Evolutionary conservation across 1,140 invertebrate species (phyloP), one percentile per base, ranked within the genome.

Genomic region (Leptinotarsa undecemlineata): DNA sequence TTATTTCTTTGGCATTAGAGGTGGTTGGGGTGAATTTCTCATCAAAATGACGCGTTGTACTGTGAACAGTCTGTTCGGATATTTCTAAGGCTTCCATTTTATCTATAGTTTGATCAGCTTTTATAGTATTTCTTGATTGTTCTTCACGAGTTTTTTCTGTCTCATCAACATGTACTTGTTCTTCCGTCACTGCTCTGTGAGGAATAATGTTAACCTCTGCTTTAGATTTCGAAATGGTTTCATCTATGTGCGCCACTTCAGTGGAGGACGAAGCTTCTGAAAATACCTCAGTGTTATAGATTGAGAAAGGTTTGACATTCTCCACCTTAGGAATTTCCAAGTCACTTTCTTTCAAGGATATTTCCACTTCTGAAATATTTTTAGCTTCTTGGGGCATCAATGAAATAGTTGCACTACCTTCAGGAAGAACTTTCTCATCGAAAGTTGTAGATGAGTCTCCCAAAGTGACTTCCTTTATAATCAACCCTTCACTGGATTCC

Each of bases 11-110:
- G 42, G 90, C 90, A 78, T 87, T 88, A 26, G 83, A 88, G 47
- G 85, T 84, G 67, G 72, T 76, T 60, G 88, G 88, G 76, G 87
- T 87, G 72, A 87, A 87, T 42, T 79, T 83, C 57, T 81, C 82
- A 3, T 83, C 72, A 77, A 91, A 91, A 76, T 88, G 86, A 67
- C 86, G 84, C 2, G 90, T 83, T 15, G 84, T 81, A 71, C 84
- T 84, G 79, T 90, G 87, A 42, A 87, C 79, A 48, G 88, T 87
- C 47, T 88, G 87, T 87, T 93, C 89, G 4, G 85, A 88, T 23
- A 89, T 88, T 75, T 90, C 85, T 79, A 90, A 87, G 3, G 91
- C 86, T 81, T 92, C 90, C 6, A 88, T 79, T 47, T 88, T 84
- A 74, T 88, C 87, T 33, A 92, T 81, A 23, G 87, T 86, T 60